Evolutionary conservation across 1,140 invertebrate genomes (phyloP), one percentile per base, ranked within the genome.

Genomic region (Liolophura sinensis): DNA sequence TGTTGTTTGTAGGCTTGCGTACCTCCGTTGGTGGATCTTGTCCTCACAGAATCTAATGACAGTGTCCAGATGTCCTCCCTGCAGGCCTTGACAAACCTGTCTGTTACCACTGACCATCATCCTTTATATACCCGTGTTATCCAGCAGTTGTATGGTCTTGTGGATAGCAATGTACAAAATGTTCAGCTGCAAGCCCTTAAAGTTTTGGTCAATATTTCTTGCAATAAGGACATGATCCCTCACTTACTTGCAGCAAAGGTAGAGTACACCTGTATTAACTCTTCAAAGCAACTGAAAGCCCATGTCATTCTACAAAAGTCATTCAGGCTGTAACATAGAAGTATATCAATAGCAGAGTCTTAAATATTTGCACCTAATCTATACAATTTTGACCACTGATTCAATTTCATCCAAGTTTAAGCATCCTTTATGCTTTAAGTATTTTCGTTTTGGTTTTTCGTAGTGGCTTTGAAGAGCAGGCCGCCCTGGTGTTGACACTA

Each of bases 191-290:
- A 90, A 73, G 84, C 88, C 16, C 76, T 89, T 0, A 87, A 88
- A 73, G 78, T 90, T 31, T 82, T 91, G n/a, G 88, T 90, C 54
- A 91, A 91, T 79, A 79, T 91, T 5, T 89, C 89, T 5, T 88
- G 87, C 69, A 90, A 89, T 78, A 82, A 86, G 71, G 86, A 89
- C 62, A 87, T 90, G 83, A 85, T 91, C 20, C 89, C 88, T 18
- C 85, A 87, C 71, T 78, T 91, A 27, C 75, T 91, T 55, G 88
- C 88, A 67, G 88, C 89, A 61, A 87, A 90, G 86, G 89, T 90
- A 80, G 73, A 67, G 51, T 70, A 65, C 51, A n/a, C n/a, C n/a
- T n/a, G n/a, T 18, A 24, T 68, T 59, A 68, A 69, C 68, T 60
- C 9, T 40, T 51, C 22, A 27, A 22, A 25, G 20, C 6, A 59